Base-by-base conservation (phyloP, 2,797 vertebrate genomes). In the Falco biarmicus region DNA sequence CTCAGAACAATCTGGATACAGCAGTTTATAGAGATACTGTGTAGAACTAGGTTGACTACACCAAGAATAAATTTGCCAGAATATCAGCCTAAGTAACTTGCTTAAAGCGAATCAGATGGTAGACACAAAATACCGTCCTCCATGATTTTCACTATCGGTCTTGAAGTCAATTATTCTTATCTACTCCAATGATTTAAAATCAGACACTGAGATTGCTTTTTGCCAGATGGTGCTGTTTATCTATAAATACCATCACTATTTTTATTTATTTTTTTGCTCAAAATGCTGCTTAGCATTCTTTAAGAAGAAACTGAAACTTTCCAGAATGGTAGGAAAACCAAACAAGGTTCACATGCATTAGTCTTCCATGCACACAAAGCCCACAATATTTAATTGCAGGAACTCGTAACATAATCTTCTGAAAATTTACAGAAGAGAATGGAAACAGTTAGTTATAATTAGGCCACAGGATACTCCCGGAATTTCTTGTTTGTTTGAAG, bases 201-300 rank as follows among this genome's bases (percentile, higher is more conserved):
- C 43, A 60, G 53, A 71, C 61, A 51, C 22, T 37, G 69, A 56
- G 24, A 41, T 29, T 81, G 65, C 53, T 74, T 47, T 64, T 78
- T 92, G 69, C 45, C 83, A 90, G 78, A 78, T 87, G 81, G 57
- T 92, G 69, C 51, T 90, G 48, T 90, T 94, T 84, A 84, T 80
- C 48, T 90, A 37, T 61, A 93, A 93, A 86, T 29, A 50, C 15
- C 28, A 13, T 1, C 54, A 53, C 45, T 84, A 77, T 69, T 91
- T 95, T 91, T 73, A 78, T 84, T 87, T 89, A 57, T 54, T 14
- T 65, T 91, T 91, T 87, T 94, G 47, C 68, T 70, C 34, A 77
- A 93, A 93, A 88, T 32, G 41, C 53, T 50, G 70, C 63, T 60
- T 32, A 43, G 59, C n/a, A 39, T 76, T 92, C 70, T 69, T 73